Evolutionary conservation across 2,888 invertebrate genomes (phyloP).

Genomic region (Athetis lepigone): DNA sequence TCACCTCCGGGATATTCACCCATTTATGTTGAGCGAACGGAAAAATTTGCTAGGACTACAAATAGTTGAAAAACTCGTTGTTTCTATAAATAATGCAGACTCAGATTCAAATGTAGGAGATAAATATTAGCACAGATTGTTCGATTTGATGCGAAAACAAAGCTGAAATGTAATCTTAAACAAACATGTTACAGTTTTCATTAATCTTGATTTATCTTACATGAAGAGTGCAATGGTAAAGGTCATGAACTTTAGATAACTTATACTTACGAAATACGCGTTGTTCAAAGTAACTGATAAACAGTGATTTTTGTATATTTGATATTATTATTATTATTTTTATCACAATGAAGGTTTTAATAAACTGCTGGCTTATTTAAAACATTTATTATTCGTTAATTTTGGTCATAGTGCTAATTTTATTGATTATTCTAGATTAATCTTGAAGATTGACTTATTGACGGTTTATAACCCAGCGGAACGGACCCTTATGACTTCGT

Average conservation of each 20-base stretch:
- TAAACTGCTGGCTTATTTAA: slow-evolving; percentile 11
- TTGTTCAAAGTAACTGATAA: slow-evolving; percentile 26
- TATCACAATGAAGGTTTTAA: slow-evolving; percentile 22
- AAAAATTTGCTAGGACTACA: slow-evolving; percentile 17
- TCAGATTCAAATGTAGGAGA: not conserved
- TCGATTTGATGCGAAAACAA: not conserved
- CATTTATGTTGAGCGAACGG: slow-evolving; percentile 6
- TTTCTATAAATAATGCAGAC: slow-evolving; percentile 15
- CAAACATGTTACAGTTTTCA: slow-evolving; percentile 13
- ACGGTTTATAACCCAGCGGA: too few species aligned
- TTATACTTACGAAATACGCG: slow-evolving; percentile 24
- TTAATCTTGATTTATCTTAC: slow-evolving; percentile 34
- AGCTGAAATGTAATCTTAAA: not conserved
- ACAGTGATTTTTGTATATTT: slow-evolving; percentile 7
- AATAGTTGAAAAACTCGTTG: slow-evolving; percentile 19
- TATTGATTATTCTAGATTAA: not conserved
- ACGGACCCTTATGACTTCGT: too few species aligned
- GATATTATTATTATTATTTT: too few species aligned
- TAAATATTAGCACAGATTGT: not conserved
- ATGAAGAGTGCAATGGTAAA: slow-evolving; percentile 25
- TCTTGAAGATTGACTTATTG: too few species aligned
- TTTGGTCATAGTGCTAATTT: not conserved
- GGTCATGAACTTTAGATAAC: slow-evolving; percentile 52
- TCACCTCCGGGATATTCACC: too few species aligned
- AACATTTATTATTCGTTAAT: slow-evolving; percentile 5